Evolutionary conservation across 2,888 invertebrate species (phyloP).

Genomic region (Drosophila limbata): DNA sequence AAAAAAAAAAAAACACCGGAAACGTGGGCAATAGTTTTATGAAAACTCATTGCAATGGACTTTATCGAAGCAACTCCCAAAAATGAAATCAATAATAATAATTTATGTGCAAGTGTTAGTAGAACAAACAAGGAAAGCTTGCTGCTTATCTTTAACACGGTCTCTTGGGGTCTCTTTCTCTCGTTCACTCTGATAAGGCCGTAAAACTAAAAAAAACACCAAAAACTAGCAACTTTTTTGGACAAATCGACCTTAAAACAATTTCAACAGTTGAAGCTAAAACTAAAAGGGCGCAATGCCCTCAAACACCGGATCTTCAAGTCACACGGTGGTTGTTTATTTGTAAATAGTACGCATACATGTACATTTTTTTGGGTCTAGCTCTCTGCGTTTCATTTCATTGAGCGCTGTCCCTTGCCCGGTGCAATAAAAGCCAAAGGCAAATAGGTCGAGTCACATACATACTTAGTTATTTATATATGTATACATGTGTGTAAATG

Average conservation of each 20-base stretch:
- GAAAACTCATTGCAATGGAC: slow-evolving; percentile 50
- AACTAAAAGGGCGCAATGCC: slow-evolving; percentile 57
- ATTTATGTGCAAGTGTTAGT: slow-evolving; percentile 56
- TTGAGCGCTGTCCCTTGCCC: slow-evolving; percentile 34
- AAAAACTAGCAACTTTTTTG: slow-evolving; percentile 18
- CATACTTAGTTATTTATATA: slow-evolving; percentile 29
- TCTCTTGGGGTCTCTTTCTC: slow-evolving; percentile 53
- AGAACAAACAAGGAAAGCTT: slow-evolving; percentile 63
- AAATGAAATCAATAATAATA: slow-evolving; percentile 66
- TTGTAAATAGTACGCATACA: slow-evolving; percentile 8
- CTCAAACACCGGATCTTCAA: slow-evolving; percentile 48
- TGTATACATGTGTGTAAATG: slow-evolving; percentile 7
- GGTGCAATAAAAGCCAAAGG: slow-evolving; percentile 74
- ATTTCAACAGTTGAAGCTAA: slow-evolving; percentile 35
- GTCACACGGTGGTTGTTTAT: slow-evolving; percentile 58
- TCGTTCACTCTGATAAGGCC: slow-evolving; percentile 52
- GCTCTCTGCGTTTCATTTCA: slow-evolving; percentile 36
- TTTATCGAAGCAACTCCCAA: slow-evolving; percentile 49
- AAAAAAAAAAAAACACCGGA: slow-evolving; percentile 58
- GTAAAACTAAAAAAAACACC: slow-evolving; percentile 17
- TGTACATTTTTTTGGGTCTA: slow-evolving; percentile 35
- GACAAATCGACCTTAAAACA: slow-evolving; percentile 53
- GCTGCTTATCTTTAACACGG: slow-evolving; percentile 68
- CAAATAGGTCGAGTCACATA: slow-evolving; percentile 62
- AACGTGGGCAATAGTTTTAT: slow-evolving; percentile 66